Base-by-base conservation (phyloP, 1,140 invertebrate genomes). In the Zaprionus inermis region DNA sequence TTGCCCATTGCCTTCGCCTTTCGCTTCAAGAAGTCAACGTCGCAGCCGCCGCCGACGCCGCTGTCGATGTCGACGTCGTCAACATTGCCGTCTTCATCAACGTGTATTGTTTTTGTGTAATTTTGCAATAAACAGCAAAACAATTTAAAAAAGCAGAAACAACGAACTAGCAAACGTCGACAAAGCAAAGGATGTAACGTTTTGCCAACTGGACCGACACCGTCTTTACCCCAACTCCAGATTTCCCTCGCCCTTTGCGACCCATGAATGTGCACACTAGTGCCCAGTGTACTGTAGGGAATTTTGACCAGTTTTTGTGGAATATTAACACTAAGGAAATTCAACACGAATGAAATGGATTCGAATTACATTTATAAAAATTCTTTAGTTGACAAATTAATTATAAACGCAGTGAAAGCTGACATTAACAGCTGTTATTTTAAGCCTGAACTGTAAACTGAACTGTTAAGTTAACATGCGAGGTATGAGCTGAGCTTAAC, bases 61-160 rank as follows among this genome's bases (percentile, higher is more conserved):
- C 66, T 61, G 63, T 64, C 73, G 64, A 49, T 30, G 74, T 64
- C 76, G 73, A 32, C 46, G 76, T 70, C 70, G 66, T 75, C 75
- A 74, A 58, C 69, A 54, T 61, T 65, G 73, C 70, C 71, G 77
- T 88, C 83, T 88, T 89, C 84, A 88, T 88, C 84, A 89, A 72
- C 77, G 56, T 78, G 84, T 75, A 89, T 89, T 89, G 84, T 89
- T 89, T 90, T 89, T 89, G 84, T 89, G 84, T 89, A 89, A 89
- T 89, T 89, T 89, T 89, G 84, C 84, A 89, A 89, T 89, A 89
- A 89, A 89, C 84, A 90, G 84, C 84, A 89, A 89, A 89, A 89
- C 84, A 89, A 84, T 89, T 89, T 78, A 69, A 80, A 79, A 77
- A 81, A 12, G 44, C 44, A 49, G 44, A 49, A 49, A 49, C 44